phyloP scores from a whole-genome alignment of 2,113 vertebrate species.

The Arothron firmamentum region DNA sequence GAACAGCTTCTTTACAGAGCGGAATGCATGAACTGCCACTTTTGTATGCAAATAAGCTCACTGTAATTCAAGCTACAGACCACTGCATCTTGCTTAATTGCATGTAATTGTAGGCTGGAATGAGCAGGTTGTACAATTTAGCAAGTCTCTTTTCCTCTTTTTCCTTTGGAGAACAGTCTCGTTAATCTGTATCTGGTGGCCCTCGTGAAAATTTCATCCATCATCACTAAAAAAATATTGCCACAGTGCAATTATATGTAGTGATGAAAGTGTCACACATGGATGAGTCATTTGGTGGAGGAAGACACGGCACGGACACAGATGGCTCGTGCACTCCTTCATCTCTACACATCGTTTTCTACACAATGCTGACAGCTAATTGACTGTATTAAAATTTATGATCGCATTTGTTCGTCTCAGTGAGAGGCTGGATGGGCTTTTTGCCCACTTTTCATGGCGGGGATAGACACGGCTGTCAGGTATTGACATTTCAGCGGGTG shows the following conservation, averaged over 20 bases:
- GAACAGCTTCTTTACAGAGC: too few species aligned
- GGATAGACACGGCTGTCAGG: conserved; percentile 56
- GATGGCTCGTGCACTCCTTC: conserved; percentile 38
- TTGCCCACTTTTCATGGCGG: conserved; percentile 20
- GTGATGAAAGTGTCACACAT: conserved; percentile 49
- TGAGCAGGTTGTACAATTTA: too few species aligned
- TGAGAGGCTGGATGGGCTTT: conserved; percentile 19
- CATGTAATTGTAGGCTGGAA: too few species aligned
- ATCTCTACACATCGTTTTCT: conserved; percentile 34
- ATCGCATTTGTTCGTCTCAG: conserved; percentile 41
- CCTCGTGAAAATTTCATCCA: conserved; percentile 33
- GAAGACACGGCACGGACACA: conserved; percentile 32
- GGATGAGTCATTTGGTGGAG: conserved; percentile 49
- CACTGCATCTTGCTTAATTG: too few species aligned
- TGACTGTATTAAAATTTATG: conserved; percentile 52
- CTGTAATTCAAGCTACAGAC: too few species aligned
- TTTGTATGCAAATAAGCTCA: too few species aligned
- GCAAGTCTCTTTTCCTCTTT: too few species aligned
- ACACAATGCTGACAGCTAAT: conserved; percentile 42
- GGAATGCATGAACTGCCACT: too few species aligned
- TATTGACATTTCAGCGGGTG: conserved; percentile 40
- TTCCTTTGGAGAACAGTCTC: too few species aligned
- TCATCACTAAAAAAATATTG: conserved; percentile 35
- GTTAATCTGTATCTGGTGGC: background rate
- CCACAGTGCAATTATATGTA: conserved; percentile 32